phyloP scores from a whole-genome alignment of 2,113 vertebrate genomes.

The Illadopsis cleaveri region DNA sequence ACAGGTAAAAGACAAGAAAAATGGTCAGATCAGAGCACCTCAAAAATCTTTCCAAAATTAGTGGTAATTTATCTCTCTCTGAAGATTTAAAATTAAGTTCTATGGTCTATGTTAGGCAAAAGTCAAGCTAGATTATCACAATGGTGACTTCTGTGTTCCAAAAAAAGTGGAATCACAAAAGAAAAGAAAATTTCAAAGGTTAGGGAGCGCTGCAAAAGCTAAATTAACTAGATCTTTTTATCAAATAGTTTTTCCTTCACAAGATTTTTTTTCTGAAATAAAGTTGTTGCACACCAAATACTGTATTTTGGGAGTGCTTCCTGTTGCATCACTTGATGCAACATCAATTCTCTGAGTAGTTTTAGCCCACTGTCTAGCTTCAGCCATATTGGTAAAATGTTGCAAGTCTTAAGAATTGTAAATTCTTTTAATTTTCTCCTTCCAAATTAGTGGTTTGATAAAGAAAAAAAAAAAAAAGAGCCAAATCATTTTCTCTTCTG shows the following conservation, averaged over 20 bases:
- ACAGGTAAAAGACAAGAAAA: neutral
- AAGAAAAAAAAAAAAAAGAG: neutral
- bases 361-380: neutral
- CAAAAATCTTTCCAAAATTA: neutral
- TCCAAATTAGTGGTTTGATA: neutral
- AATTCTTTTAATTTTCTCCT: neutral
- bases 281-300: neutral
- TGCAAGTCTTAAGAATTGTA: neutral
- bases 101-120: conserved; percentile 43
- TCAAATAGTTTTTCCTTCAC: neutral
- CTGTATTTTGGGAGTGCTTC: neutral
- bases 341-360: neutral
- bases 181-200: neutral
- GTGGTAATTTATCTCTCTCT: neutral
- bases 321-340: neutral
- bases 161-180: neutral
- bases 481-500: neutral
- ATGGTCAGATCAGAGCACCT: neutral
- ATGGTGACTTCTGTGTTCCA: conserved; percentile 54
- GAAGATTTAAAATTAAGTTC: neutral
- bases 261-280: neutral
- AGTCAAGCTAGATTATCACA: conserved; percentile 63
- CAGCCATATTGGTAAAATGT: neutral
- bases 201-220: conserved; percentile 16
- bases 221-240: neutral